These are phyloP conservation scores for Typhlichthys subterraneus DNA, from an alignment of 2,797 vertebrate species.

Conservation along the genomic window DNA sequence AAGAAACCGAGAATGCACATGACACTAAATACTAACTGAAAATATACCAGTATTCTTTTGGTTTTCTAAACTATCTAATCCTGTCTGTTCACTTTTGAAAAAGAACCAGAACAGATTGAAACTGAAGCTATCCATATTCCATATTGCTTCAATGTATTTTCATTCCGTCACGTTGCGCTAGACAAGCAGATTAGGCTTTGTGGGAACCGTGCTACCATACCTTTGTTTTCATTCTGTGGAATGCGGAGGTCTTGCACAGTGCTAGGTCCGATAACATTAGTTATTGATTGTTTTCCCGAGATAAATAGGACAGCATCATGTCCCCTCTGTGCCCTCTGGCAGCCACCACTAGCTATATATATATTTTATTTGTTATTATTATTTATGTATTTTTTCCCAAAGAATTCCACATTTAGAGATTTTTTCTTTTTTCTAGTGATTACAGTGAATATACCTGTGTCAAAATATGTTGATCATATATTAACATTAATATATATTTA, in stretches of 20 bases:
- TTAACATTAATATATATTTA: no score
- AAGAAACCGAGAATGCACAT: constrained; percentile 69
- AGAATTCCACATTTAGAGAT: no score
- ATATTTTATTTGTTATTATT: no score
- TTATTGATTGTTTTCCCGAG: constrained; percentile 37
- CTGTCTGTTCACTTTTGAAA: constrained; percentile 5
- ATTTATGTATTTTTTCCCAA: no score
- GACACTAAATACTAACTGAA: constrained; percentile 11
- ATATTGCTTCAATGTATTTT: constrained; percentile 29
- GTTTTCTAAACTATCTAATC: no score
- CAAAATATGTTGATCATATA: no score
- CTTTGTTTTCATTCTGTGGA: constrained; percentile 22
- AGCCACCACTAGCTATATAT: background rate
- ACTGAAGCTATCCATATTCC: constrained; percentile 16
- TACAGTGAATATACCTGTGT: background rate
- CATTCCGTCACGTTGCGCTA: constrained; percentile 31
- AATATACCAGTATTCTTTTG: no score
- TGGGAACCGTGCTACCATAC: constrained; percentile 9
- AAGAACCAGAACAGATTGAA: constrained; percentile 23
- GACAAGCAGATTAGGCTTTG: constrained; percentile 22
- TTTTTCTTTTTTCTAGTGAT: no score
- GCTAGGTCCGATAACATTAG: constrained; percentile 15
- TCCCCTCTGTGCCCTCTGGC: constrained; percentile 10
- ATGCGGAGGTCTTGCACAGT: constrained; percentile 25
- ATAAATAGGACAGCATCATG: constrained; percentile 13